A percentile compares a stretch with the other conserved stretches of the same genome.
Evolutionary conservation across 30 jellyfish, hydroid and myxozoan species (phyloP).

Genomic region (Aurelia aurita): DNA sequence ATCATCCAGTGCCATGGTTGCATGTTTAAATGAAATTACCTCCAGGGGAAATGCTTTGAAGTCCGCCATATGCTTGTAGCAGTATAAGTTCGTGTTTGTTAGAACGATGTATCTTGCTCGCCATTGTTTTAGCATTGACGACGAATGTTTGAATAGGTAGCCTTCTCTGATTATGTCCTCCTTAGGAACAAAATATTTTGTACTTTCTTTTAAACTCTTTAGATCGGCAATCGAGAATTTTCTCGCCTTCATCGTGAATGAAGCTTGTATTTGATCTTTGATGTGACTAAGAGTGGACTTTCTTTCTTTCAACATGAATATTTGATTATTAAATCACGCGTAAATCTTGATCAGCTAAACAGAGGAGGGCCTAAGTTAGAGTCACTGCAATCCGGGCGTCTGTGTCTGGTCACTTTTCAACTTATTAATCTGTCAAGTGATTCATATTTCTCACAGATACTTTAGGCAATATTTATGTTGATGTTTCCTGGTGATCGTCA

Average conservation of each 20-base stretch:
- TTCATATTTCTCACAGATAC: no score
- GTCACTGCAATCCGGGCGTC: no score
- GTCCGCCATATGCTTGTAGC: slow-evolving; percentile 66
- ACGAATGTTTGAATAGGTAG: slow-evolving; percentile 48
- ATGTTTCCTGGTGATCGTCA: no score
- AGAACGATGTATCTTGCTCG: slow-evolving; percentile 72
- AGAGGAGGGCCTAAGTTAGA: no score
- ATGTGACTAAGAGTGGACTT: no score
- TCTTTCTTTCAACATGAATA: no score
- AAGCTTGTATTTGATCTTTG: not conserved
- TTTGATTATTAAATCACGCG: no score
- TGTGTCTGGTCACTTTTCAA: no score
- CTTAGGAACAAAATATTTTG: slow-evolving; percentile 25
- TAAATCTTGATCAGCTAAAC: no score
- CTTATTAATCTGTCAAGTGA: no score
- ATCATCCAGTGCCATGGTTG: slow-evolving; percentile 59
- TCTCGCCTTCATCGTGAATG: slow-evolving; percentile 35
- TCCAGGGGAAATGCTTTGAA: slow-evolving; percentile 65
- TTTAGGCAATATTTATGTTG: no score
- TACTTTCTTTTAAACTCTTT: slow-evolving; percentile 26
- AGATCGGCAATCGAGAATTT: slow-evolving; percentile 28
- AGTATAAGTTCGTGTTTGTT: slow-evolving; percentile 26
- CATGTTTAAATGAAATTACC: slow-evolving; percentile 38
- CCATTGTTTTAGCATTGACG: slow-evolving; percentile 69
- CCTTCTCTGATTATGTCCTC: slow-evolving; percentile 71